Evolutionary conservation across 2,888 invertebrate species (phyloP).

Genomic region (Tetragonula carbonaria): DNA sequence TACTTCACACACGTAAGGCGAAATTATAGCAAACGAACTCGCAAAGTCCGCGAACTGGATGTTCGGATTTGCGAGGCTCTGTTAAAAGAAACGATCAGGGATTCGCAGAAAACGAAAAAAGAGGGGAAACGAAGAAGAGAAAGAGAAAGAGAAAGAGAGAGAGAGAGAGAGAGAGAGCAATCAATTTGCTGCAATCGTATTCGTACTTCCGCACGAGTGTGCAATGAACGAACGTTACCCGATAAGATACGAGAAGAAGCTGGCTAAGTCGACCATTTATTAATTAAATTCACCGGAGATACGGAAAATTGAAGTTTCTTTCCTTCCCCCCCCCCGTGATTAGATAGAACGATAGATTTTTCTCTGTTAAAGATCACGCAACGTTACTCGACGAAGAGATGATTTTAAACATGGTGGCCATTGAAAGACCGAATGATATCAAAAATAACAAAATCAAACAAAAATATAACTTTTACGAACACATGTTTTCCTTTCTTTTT

Average conservation of each 20-base stretch:
- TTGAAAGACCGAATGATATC: too few relatives aligned
- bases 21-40: constrained; percentile 14
- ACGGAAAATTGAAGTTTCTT: background rate
- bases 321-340: background rate
- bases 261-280: constrained; percentile 47
- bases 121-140: constrained; percentile 31
- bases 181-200: constrained; percentile 62
- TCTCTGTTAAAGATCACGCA: too few relatives aligned
- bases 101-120: constrained; percentile 28
- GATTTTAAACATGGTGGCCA: too few relatives aligned
- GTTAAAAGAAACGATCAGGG: constrained; percentile 36
- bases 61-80: constrained; percentile 32
- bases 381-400: too few relatives aligned
- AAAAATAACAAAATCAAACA: too few relatives aligned
- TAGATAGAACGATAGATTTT: background rate
- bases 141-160: background rate
- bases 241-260: constrained; percentile 20
- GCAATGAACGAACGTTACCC: constrained; percentile 27
- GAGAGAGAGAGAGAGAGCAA: constrained; percentile 27
- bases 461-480: too few relatives aligned
- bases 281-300: constrained; percentile 58
- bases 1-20: constrained; percentile 14
- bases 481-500: too few relatives aligned
- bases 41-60: background rate
- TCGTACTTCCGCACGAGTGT: constrained; percentile 23